phyloP scores from a whole-genome alignment of 2,797 vertebrate species.

The Gambusia yucatana region DNA sequence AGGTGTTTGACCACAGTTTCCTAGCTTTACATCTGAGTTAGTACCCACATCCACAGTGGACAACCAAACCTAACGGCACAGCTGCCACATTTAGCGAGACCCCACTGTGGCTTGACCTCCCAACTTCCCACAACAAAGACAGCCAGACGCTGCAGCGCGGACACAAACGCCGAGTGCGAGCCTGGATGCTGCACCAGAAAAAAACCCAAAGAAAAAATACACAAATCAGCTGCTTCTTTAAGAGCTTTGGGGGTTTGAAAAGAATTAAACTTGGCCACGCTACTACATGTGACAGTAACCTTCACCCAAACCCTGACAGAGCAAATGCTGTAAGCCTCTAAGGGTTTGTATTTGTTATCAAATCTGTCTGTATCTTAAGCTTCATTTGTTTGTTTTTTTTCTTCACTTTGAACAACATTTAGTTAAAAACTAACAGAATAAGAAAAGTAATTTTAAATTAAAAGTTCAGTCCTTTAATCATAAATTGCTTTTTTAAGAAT shows the following conservation, averaged over 20 bases:
- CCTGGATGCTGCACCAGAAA: not conserved
- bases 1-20: conserved; percentile 65
- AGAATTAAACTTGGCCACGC: not conserved
- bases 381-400: no score
- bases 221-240: not conserved
- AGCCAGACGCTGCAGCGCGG: conserved; percentile 8
- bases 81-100: conserved; percentile 45
- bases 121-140: conserved; percentile 74
- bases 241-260: not conserved
- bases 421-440: not conserved
- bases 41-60: conserved; percentile 69
- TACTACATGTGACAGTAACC: not conserved
- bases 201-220: not conserved
- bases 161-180: not conserved
- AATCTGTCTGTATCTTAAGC: no score
- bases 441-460: not conserved
- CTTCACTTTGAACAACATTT: not conserved
- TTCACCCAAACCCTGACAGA: not conserved
- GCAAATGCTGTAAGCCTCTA: not conserved
- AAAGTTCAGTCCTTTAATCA: no score
- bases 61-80: conserved; percentile 34
- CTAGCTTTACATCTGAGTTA: conserved; percentile 33
- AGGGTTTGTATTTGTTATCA: not conserved
- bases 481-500: no score
- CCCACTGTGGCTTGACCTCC: conserved; percentile 28